Evolutionary conservation across 2,113 vertebrate species (phyloP).

Genomic region (Hipposideros armiger): DNA sequence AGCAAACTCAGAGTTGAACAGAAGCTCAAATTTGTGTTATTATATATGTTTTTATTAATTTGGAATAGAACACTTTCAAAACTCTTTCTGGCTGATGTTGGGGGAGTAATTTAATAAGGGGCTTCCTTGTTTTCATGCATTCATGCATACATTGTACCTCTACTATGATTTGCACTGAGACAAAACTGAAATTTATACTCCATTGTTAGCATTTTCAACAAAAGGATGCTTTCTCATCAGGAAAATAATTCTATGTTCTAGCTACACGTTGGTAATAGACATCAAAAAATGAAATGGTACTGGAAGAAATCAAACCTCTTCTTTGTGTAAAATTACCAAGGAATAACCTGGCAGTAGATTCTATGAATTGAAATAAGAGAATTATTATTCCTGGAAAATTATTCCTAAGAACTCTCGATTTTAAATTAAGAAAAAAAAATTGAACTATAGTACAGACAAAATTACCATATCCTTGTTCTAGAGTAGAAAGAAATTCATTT

Average conservation of each 20-base stretch:
- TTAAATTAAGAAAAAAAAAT: not conserved
- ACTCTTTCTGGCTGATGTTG: not conserved
- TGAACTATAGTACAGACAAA: not conserved
- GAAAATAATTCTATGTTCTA: not conserved
- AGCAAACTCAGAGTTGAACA: not conserved
- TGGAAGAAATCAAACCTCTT: not conserved
- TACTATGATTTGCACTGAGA: not conserved
- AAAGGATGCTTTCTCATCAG: constrained; percentile 9
- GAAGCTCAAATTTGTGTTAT: not conserved
- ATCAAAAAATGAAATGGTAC: not conserved
- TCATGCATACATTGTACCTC: too few relatives aligned
- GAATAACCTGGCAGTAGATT: not conserved
- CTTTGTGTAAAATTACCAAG: constrained; percentile 7
- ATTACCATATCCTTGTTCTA: not conserved
- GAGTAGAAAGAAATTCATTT: constrained; percentile 40
- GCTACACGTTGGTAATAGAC: not conserved
- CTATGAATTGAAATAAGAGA: constrained; percentile 42
- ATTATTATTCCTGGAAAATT: constrained; percentile 47
- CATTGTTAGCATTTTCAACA: not conserved
- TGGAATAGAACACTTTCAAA: constrained; percentile 5
- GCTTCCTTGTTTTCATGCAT: not conserved
- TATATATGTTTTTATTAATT: constrained; percentile 17
- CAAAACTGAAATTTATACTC: not conserved
- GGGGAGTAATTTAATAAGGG: not conserved
- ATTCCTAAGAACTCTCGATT: constrained; percentile 35